Conservation (phyloP, 2,888 invertebrate species). For the Arge pagana region DNA sequence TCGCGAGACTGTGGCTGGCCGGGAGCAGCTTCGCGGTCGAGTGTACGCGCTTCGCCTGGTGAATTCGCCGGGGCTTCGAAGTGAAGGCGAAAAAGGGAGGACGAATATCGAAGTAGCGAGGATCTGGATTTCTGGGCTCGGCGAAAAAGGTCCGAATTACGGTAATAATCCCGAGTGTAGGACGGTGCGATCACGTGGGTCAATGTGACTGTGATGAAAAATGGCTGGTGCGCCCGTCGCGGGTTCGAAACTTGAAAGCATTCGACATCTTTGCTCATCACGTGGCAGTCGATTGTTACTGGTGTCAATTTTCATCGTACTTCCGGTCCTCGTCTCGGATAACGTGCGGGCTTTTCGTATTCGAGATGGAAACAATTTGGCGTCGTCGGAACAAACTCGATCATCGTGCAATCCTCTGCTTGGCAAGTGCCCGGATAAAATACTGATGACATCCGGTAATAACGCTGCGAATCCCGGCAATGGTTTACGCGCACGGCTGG, state of each 20-base stretch:
- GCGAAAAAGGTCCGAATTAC: slow-evolving; percentile 1
- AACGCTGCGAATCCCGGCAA: no score
- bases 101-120: slow-evolving; percentile 4
- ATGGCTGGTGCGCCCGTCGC: slow-evolving; percentile 17
- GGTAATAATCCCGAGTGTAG: slow-evolving; percentile 17
- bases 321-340: slow-evolving; percentile 10
- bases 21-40: slow-evolving; percentile 19
- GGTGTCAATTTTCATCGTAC: slow-evolving; percentile 1
- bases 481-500: slow-evolving; percentile 7
- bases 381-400: slow-evolving; percentile 27
- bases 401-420: slow-evolving; percentile 33
- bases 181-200: slow-evolving; percentile 9
- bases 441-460: no score
- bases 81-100: slow-evolving; percentile 15
- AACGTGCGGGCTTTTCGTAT: slow-evolving; percentile 44
- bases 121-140: slow-evolving; percentile 8
- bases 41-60: slow-evolving; percentile 16
- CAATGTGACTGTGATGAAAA: slow-evolving; percentile 15
- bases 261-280: not conserved
- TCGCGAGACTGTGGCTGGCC: slow-evolving; percentile 37
- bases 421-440: slow-evolving; percentile 38
- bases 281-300: slow-evolving; percentile 1
- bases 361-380: slow-evolving; percentile 39
- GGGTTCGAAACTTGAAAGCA: slow-evolving; percentile 18
- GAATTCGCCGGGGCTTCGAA: no score